Percentiles rank a stretch among this genome's conserved stretches.
phyloP scores from a whole-genome alignment of 2,113 vertebrate genomes.

The Vombatus ursinus region DNA sequence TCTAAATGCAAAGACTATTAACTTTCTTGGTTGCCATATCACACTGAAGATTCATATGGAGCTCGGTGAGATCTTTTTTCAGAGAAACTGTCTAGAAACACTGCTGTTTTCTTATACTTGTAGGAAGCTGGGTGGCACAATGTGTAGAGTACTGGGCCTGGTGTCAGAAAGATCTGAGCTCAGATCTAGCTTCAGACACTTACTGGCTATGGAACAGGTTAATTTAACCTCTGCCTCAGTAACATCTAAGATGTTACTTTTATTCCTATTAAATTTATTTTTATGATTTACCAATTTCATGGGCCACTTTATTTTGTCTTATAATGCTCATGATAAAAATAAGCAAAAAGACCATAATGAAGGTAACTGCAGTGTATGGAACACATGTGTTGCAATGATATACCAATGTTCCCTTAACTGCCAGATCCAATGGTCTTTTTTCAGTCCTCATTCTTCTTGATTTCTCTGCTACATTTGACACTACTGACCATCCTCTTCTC shows the following conservation, averaged over 20 bases:
- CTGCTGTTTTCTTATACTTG: background rate
- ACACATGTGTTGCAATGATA: no score
- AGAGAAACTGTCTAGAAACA: background rate
- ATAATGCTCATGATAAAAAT: background rate
- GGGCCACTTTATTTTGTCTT: background rate
- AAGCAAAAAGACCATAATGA: background rate
- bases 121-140: background rate
- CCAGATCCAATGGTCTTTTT: no score
- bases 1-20: background rate
- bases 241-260: background rate
- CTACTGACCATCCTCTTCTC: background rate
- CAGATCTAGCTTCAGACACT: background rate
- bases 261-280: background rate
- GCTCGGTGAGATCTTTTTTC: background rate
- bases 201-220: background rate
- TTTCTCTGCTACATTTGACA: background rate
- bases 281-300: background rate
- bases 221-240: background rate
- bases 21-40: background rate
- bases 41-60: background rate
- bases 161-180: background rate
- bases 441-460: no score
- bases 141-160: background rate
- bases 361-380: background rate
- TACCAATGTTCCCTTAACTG: no score